These are phyloP conservation scores for Sarcophaga variegata DNA, from an alignment of 2,888 invertebrate genomes.

Conservation along the genomic window DNA sequence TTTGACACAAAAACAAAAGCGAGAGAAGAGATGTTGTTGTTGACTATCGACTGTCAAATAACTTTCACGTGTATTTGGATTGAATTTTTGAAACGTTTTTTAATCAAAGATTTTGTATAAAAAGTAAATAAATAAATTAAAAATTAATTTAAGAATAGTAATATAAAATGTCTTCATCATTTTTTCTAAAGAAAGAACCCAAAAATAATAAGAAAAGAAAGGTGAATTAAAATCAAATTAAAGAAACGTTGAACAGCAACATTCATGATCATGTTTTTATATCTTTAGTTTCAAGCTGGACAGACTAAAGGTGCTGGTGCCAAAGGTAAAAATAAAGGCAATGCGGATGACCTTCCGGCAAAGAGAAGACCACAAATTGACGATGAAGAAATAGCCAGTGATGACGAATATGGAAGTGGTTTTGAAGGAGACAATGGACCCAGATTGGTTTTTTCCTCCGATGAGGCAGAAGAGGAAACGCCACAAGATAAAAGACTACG, in stretches of 20 bases:
- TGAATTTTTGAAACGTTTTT: not conserved
- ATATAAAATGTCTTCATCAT: conserved; percentile 82
- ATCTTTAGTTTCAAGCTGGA: conserved; percentile 33
- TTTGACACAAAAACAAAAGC: not conserved
- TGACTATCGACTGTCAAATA: conserved; percentile 62
- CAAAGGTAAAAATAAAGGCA: conserved; percentile 69
- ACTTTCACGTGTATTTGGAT: conserved; percentile 69
- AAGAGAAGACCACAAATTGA: conserved; percentile 74
- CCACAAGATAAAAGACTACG: conserved; percentile 95
- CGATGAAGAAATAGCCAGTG: conserved; percentile 86
- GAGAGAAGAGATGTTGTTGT: not conserved
- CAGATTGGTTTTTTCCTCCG: conserved; percentile 74
- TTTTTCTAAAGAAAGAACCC: conserved; percentile 85
- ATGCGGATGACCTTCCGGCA: conserved; percentile 78
- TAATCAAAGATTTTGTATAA: conserved; percentile 30
- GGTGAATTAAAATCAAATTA: conserved; percentile 71
- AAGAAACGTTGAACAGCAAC: not conserved
- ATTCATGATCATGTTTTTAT: not conserved
- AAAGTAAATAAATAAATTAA: conserved; percentile 17
- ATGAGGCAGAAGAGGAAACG: conserved; percentile 85
- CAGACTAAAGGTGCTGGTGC: conserved; percentile 57
- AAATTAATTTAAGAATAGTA: not conserved
- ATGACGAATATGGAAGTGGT: conserved; percentile 85
- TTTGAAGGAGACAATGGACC: conserved; percentile 77
- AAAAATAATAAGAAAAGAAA: conserved; percentile 84